A percentile compares a stretch with the other conserved stretches of the same genome.
Conservation (phyloP, 2,113 vertebrate species). For the Prunella himalayana region DNA sequence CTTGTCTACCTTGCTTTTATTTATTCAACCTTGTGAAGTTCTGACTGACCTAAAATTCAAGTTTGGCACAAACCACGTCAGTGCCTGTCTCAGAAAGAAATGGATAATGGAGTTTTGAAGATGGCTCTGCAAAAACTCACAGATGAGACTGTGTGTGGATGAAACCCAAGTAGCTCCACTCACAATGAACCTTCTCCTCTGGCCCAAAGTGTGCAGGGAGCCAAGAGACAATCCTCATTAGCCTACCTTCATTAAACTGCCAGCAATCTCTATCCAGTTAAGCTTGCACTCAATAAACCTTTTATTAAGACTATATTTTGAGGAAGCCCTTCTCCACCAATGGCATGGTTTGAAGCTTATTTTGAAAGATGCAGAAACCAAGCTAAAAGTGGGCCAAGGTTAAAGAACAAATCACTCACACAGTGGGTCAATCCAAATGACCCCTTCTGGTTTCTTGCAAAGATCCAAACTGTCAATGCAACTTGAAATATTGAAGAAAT, state of each 20-base stretch:
- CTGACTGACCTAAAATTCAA: background rate
- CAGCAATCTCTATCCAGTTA: background rate
- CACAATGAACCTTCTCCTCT: fast-evolving
- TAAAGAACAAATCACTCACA: background rate
- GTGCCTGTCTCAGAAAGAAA: background rate
- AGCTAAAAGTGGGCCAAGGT: background rate
- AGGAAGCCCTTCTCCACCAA: background rate
- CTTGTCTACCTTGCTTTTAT: background rate
- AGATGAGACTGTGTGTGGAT: background rate
- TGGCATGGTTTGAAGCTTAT: background rate
- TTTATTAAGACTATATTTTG: background rate
- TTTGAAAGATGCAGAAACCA: background rate
- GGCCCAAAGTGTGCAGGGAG: background rate
- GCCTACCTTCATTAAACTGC: background rate
- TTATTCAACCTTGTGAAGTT: background rate
- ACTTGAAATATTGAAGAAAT: background rate
- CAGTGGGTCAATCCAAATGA: background rate
- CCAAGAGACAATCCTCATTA: background rate
- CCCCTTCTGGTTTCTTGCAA: background rate
- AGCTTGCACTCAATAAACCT: background rate
- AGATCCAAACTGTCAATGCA: background rate
- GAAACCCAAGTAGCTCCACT: background rate
- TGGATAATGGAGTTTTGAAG: background rate
- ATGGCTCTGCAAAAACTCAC: background rate
- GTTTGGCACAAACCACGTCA: background rate